phyloP scores from a whole-genome alignment of 64 coral and sea anemone genomes.

The Catalaphyllia jardinei region DNA sequence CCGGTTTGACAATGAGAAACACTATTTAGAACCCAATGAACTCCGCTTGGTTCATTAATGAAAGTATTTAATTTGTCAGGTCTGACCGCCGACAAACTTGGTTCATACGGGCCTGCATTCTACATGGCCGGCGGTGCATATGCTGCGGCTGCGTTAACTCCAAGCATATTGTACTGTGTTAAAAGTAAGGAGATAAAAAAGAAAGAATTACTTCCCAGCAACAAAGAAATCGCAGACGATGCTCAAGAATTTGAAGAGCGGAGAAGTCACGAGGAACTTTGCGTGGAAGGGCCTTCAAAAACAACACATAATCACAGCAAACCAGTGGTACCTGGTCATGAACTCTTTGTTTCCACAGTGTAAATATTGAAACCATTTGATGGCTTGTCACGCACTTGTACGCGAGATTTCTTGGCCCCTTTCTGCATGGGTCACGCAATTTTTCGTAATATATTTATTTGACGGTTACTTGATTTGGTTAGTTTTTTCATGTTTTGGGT shows the following conservation, averaged over 20 bases:
- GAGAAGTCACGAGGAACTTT: neutral
- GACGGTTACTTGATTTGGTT: too few relatives aligned
- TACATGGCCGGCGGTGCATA: slow-evolving; percentile 13
- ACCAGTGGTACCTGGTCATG: neutral
- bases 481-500: too few relatives aligned
- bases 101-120: slow-evolving; percentile 38
- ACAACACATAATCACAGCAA: neutral
- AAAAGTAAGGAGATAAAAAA: neutral
- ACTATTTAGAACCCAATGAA: too few relatives aligned
- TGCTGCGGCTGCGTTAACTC: neutral
- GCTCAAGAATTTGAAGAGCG: neutral
- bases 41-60: too few relatives aligned
- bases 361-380: too few relatives aligned
- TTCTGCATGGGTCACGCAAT: too few relatives aligned
- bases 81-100: slow-evolving; percentile 37
- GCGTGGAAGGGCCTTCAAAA: neutral
- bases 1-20: too few relatives aligned
- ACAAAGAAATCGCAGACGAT: neutral
- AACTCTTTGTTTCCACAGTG: neutral
- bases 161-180: neutral
- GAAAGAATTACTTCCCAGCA: neutral
- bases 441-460: too few relatives aligned
- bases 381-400: neutral
- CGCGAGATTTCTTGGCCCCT: too few relatives aligned
- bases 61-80: neutral